Evolutionary conservation across 1,140 invertebrate genomes (phyloP).

Genomic region (Latrodectus geometricus): DNA sequence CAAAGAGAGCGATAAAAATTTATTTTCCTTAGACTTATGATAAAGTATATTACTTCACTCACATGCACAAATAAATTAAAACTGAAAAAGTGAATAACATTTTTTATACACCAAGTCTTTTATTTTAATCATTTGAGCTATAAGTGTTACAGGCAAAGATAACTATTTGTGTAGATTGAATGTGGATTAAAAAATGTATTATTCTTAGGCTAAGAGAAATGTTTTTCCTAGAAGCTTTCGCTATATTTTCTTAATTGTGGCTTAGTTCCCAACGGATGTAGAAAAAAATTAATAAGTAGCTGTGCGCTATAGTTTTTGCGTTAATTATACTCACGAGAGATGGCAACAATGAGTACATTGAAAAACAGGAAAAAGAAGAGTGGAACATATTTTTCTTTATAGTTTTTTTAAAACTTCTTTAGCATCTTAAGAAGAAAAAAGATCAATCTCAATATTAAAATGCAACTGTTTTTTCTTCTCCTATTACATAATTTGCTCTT

Average conservation of each 20-base stretch:
- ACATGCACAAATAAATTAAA: background rate
- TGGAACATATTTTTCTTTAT: background rate
- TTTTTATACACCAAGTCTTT: background rate
- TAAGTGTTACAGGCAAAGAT: background rate
- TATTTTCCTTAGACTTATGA: no score
- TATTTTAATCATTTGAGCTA: constrained; percentile 1
- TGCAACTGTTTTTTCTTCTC: background rate
- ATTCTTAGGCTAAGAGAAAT: background rate
- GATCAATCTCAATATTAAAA: background rate
- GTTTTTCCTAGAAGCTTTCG: background rate
- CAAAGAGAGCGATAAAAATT: no score
- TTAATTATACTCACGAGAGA: constrained; percentile 1
- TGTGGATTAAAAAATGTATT: background rate
- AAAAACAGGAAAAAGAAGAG: background rate
- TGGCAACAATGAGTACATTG: background rate
- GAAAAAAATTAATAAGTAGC: constrained; percentile 17
- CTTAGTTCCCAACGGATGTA: background rate
- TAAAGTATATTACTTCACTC: background rate
- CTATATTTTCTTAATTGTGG: constrained; percentile 1
- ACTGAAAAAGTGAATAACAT: background rate
- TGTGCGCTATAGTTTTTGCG: background rate
- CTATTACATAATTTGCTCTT: no score
- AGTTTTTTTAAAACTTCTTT: background rate
- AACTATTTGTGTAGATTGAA: background rate
- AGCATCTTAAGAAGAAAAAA: background rate